Evolutionary conservation across 1,140 invertebrate species (phyloP).

Genomic region (Chionoecetes opilio): DNA sequence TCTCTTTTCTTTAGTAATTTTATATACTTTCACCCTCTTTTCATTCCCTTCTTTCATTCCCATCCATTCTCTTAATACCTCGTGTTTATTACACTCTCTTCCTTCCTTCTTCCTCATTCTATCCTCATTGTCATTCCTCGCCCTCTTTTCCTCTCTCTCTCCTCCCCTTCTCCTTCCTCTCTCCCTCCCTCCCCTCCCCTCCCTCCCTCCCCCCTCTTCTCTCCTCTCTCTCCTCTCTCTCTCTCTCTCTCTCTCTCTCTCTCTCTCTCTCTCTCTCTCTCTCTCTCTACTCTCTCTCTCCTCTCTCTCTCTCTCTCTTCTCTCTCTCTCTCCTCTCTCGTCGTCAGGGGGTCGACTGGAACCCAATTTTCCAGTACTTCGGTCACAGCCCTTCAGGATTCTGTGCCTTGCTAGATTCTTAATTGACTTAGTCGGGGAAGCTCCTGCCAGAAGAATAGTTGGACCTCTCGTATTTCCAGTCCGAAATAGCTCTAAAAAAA

Average conservation of each 20-base stretch:
- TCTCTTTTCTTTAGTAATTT: too few species aligned
- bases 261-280: constrained; percentile 25
- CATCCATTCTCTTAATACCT: background rate
- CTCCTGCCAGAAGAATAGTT: background rate
- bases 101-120: background rate
- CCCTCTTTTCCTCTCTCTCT: background rate
- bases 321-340: background rate
- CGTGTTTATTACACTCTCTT: background rate
- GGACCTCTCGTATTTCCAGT: background rate
- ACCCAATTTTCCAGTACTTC: constrained; percentile 28
- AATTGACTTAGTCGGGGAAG: constrained; percentile 19
- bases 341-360: background rate
- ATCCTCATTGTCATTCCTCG: background rate
- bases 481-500: constrained; percentile 1
- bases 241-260: background rate
- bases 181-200: background rate
- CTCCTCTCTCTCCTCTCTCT: background rate
- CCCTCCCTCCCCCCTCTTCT: too few species aligned
- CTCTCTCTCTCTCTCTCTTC: background rate
- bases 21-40: background rate
- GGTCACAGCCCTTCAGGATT: constrained; percentile 3
- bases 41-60: background rate
- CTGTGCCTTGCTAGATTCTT: constrained; percentile 5
- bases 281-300: background rate
- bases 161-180: background rate